Conservation (phyloP, 2,888 invertebrate genomes). For the Drosophila ezoana region DNA sequence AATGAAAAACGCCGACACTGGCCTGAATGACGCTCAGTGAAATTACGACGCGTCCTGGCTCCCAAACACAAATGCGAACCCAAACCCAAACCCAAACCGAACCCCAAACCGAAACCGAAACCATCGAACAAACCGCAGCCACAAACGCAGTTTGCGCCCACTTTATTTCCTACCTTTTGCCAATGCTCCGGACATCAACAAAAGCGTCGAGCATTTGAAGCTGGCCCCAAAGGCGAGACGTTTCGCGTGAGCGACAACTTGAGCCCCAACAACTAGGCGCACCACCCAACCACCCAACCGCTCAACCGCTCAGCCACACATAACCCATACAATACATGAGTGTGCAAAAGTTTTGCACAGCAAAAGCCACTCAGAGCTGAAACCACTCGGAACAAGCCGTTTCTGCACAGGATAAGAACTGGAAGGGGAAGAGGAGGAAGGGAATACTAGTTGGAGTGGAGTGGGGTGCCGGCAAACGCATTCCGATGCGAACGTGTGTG, state of each 20-base stretch:
- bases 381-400: conserved; percentile 72
- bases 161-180: neutral
- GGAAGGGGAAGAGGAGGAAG: neutral
- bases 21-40: conserved; percentile 31
- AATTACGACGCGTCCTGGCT: conserved; percentile 42
- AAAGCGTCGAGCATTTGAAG: conserved; percentile 44
- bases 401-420: conserved; percentile 28
- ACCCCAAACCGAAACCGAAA: conserved; percentile 17
- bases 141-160: conserved; percentile 11
- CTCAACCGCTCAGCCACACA: neutral
- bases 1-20: conserved; percentile 45
- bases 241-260: conserved; percentile 72
- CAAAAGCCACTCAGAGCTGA: conserved; percentile 76
- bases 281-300: conserved; percentile 5
- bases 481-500: conserved; percentile 33
- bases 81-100: conserved; percentile 11
- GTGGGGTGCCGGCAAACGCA: conserved; percentile 2
- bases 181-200: conserved; percentile 49
- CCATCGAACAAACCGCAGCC: conserved; percentile 37
- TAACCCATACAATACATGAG: conserved; percentile 42
- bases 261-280: conserved; percentile 40
- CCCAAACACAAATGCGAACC: conserved; percentile 36
- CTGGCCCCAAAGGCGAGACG: conserved; percentile 24
- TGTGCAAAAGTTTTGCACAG: conserved; percentile 63
- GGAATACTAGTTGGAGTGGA: neutral